Conservation (phyloP, 2,113 vertebrate species). For the Solea solea region DNA sequence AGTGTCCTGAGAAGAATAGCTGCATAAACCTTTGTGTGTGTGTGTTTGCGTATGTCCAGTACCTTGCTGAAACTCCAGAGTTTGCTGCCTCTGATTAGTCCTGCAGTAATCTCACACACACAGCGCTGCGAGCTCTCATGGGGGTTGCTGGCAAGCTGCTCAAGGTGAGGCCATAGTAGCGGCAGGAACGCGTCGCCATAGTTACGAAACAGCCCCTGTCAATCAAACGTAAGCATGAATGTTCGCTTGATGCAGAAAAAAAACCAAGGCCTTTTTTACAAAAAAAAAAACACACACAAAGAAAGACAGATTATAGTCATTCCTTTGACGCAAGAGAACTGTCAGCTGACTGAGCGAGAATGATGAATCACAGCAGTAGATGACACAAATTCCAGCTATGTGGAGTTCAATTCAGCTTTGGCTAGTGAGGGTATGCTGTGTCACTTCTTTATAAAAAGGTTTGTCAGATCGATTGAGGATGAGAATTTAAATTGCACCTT, state of each 20-base stretch:
- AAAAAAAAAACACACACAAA: conserved; percentile 15
- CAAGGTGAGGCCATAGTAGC: conserved; percentile 91
- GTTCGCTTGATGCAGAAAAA: background rate
- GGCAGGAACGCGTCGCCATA: conserved; percentile 92
- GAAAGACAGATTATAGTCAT: conserved; percentile 35
- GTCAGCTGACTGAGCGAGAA: conserved; percentile 29
- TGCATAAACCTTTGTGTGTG: background rate
- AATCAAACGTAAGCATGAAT: conserved; percentile 36
- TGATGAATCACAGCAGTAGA: conserved; percentile 47
- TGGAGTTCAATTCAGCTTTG: conserved; percentile 28
- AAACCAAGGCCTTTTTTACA: conserved; percentile 3
- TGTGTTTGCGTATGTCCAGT: conserved; percentile 20
- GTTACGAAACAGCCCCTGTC: conserved; percentile 96
- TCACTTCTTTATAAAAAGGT: conserved; percentile 46
- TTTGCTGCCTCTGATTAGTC: conserved; percentile 96
- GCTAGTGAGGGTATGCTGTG: conserved; percentile 9
- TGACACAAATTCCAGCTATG: conserved; percentile 42
- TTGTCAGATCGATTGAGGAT: conserved; percentile 34
- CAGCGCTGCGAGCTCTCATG: conserved; percentile 97
- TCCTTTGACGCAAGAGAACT: conserved; percentile 25
- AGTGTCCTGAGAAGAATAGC: no score
- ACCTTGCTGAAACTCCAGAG: conserved; percentile 97
- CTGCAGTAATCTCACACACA: conserved; percentile 95
- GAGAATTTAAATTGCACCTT: conserved; percentile 84
- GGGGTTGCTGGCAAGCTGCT: conserved; percentile 89